Base-by-base conservation (phyloP, 2,113 vertebrate species). In the Perccottus glenii region DNA sequence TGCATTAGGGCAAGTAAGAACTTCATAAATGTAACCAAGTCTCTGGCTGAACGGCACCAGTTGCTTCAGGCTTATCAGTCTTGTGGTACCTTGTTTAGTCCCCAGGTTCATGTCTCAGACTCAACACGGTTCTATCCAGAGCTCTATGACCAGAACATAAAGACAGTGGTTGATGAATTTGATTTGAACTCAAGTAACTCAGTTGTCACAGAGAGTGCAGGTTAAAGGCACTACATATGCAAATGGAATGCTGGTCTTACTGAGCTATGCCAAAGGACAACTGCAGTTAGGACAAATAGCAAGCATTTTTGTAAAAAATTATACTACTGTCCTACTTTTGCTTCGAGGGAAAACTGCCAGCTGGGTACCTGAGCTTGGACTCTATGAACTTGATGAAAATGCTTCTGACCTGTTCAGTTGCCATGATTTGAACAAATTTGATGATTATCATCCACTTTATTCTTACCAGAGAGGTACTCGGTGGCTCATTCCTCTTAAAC, bases 21-120 rank as follows among this genome's bases (percentile, higher is more conserved):
- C 51, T 64, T 73, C 51, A 72, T 15, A 67, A 72, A 67, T 61
- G 38, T 77, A 4, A 59, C 57, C 6, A 67, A 75, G 60, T 79
- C 53, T 11, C 49, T 77, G 19, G 56, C 56, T 61, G 44, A 67
- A 14, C 70, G 67, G 42, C 56, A 77, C 15, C 44, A 60, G 65
- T 46, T 80, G 33, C 57, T 75, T 27, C 72, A 60, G 44, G 15
- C 56, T 27, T 42, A 45, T 60, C 40, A 60, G 42, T 12, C 16
- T 32, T 8, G 40, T 5, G 33, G 50, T 11, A 64, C 45, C 45
- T 67, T 67, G 27, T 72, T 73, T 33, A 61, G 27, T n/a, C 32
- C 58, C 35, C 35, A 61, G 43, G 53, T 66, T 51, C 47, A 70
- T 11, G 46, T 70, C n/a, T 62, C 51, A 59, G 59, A 73, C 48